These are phyloP conservation scores for Agrotis exclamationis DNA, from an alignment of 2,888 invertebrate genomes.

Conservation along the genomic window DNA sequence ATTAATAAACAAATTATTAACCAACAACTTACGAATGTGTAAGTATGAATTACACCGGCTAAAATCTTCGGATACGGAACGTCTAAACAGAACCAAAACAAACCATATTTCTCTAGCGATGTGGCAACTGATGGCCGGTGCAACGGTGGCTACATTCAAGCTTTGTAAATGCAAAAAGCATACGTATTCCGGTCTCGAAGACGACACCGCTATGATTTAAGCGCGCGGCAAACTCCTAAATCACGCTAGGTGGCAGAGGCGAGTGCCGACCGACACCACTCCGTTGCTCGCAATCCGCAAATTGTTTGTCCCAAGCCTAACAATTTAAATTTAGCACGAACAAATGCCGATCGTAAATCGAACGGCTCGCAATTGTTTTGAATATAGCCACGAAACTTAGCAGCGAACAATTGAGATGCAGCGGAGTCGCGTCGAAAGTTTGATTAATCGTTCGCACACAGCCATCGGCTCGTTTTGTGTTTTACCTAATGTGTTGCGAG, in stretches of 20 bases:
- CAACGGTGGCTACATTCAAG: constrained; percentile 76
- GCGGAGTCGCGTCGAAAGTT: constrained; percentile 77
- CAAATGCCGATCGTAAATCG: constrained; percentile 89
- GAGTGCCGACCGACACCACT: constrained; percentile 83
- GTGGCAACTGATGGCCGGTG: constrained; percentile 75
- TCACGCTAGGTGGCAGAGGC: constrained; percentile 85
- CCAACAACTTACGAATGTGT: constrained; percentile 57
- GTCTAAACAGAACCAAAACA: constrained; percentile 79
- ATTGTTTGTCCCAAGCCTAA: constrained; percentile 89
- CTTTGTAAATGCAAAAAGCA: constrained; percentile 81
- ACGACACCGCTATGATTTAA: constrained; percentile 87
- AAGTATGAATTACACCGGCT: constrained; percentile 65
- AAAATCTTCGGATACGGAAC: constrained; percentile 66
- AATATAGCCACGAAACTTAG: constrained; percentile 84
- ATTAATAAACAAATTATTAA: constrained; percentile 65
- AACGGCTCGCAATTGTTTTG: constrained; percentile 87
- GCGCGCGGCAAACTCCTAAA: constrained; percentile 84
- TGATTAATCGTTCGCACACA: constrained; percentile 78
- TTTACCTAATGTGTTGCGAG: constrained; percentile 69
- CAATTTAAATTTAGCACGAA: constrained; percentile 89
- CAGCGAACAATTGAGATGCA: constrained; percentile 79
- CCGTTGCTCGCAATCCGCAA: constrained; percentile 87
- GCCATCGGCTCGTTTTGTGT: constrained; percentile 72
- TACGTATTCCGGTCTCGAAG: constrained; percentile 80
- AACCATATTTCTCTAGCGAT: constrained; percentile 77